phyloP scores from a whole-genome alignment of 2,797 vertebrate genomes.

The Trichosurus vulpecula region DNA sequence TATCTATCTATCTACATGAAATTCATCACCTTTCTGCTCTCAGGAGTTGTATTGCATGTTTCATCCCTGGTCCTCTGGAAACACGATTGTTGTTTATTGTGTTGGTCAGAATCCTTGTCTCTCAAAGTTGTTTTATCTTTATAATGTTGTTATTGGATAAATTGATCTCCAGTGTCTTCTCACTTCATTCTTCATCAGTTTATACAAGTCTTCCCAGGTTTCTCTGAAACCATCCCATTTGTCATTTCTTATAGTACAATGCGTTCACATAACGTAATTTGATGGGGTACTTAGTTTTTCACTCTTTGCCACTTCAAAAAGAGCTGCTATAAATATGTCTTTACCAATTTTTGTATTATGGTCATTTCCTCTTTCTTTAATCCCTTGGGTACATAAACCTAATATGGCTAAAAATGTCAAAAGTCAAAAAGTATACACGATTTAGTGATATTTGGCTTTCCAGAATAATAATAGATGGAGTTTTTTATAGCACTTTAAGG shows the following conservation, averaged over 20 bases:
- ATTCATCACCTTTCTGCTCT: neutral
- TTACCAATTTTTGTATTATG: neutral
- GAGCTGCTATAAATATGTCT: neutral
- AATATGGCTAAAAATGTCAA: neutral
- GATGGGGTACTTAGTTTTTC: too few species aligned
- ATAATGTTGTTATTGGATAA: neutral
- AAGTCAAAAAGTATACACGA: neutral
- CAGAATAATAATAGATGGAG: neutral
- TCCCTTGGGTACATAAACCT: neutral
- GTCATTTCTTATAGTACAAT: too few species aligned
- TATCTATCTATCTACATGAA: too few species aligned
- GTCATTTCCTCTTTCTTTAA: neutral
- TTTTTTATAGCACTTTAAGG: neutral
- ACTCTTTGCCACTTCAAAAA: neutral
- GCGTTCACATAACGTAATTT: too few species aligned
- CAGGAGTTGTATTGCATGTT: neutral
- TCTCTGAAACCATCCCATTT: neutral
- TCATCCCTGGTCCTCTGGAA: neutral
- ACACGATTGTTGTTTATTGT: neutral
- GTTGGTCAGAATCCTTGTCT: neutral
- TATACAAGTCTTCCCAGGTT: neutral
- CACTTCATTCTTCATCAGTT: neutral
- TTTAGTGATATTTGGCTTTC: neutral
- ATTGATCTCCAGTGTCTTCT: neutral
- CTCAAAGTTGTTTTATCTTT: neutral